These are phyloP conservation scores for Spinus pinus DNA, from an alignment of 2,797 vertebrate species.

Conservation along the genomic window DNA sequence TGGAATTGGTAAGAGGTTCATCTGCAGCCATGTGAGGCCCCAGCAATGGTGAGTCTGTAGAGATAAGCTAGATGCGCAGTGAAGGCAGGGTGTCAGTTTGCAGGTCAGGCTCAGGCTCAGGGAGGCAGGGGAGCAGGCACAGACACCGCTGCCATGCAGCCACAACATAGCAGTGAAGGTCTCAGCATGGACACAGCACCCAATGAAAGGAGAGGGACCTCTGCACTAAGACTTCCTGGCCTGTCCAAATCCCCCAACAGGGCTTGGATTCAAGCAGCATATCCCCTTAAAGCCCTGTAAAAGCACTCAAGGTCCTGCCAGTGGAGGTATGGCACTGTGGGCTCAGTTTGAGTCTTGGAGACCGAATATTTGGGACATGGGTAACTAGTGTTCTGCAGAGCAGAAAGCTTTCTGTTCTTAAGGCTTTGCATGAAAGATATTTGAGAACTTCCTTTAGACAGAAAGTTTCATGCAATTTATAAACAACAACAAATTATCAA, in stretches of 20 bases:
- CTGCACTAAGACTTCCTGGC: neutral
- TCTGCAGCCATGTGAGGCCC: neutral
- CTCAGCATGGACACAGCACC: rapidly evolving
- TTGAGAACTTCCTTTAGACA: neutral
- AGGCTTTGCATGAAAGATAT: neutral
- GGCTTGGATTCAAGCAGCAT: neutral
- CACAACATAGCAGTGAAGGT: rapidly evolving
- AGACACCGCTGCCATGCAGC: rapidly evolving
- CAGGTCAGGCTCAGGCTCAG: neutral
- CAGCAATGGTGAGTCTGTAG: no score
- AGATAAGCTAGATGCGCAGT: neutral
- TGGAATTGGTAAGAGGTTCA: neutral
- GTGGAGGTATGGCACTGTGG: neutral
- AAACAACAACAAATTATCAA: neutral
- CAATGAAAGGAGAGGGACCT: neutral
- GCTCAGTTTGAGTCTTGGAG: neutral
- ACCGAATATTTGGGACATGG: neutral
- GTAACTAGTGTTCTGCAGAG: neutral
- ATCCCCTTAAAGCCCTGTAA: neutral
- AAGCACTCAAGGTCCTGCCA: neutral
- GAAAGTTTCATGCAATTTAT: neutral
- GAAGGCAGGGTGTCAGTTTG: neutral
- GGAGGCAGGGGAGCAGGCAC: rapidly evolving
- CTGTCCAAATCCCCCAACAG: neutral
- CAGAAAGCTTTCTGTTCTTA: neutral